Percentiles rank a stretch among this genome's conserved stretches.
Conservation (phyloP, 2,113 vertebrate species). For the Calyptomena viridis region DNA sequence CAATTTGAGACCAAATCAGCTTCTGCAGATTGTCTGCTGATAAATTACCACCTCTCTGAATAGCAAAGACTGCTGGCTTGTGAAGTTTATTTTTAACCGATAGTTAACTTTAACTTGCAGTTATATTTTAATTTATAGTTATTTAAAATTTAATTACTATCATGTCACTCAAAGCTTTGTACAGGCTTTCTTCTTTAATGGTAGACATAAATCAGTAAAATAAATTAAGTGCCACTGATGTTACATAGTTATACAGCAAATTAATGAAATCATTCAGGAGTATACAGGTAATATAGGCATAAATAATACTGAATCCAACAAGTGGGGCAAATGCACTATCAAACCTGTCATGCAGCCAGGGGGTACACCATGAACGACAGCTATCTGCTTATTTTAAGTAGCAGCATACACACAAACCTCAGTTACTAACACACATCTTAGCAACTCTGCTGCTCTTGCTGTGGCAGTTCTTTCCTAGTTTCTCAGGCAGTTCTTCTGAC, state of each 20-base stretch:
- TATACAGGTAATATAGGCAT: conserved; percentile 33
- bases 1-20: neutral
- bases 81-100: conserved; percentile 65
- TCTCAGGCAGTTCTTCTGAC: neutral
- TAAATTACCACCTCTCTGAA: conserved; percentile 45
- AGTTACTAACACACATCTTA: neutral
- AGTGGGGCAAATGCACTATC: neutral
- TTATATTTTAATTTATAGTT: conserved; percentile 65
- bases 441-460: neutral
- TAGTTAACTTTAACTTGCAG: conserved; percentile 61
- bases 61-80: conserved; percentile 25
- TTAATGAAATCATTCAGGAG: conserved; percentile 58
- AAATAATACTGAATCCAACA: conserved; percentile 48
- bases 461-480: neutral
- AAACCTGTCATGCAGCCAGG: neutral
- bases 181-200: conserved; percentile 31
- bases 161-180: conserved; percentile 55
- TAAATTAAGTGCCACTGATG: conserved; percentile 63
- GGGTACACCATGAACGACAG: neutral
- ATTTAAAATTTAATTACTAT: conserved; percentile 66
- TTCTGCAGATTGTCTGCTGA: conserved; percentile 15
- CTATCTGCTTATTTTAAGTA: neutral
- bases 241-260: conserved; percentile 43
- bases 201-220: conserved; percentile 59
- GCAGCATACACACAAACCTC: neutral